Evolutionary conservation across 2,888 invertebrate species (phyloP).

Genomic region (Aspidiotus destructor): DNA sequence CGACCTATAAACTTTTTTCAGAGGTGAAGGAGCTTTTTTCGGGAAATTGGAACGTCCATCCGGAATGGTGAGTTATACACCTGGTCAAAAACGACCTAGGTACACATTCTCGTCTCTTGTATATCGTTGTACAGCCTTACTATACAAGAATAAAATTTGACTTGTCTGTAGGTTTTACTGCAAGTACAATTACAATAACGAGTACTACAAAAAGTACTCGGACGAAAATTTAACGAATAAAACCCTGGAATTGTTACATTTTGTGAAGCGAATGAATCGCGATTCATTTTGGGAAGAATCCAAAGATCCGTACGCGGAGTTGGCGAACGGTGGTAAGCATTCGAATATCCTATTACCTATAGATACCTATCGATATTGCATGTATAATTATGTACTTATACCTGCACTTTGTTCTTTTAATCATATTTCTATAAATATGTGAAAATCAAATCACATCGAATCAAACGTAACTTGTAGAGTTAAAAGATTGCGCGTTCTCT

Average conservation of each 20-base stretch:
- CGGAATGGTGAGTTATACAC: constrained; percentile 58
- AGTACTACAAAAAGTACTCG: constrained; percentile 3
- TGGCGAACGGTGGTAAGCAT: constrained; percentile 6
- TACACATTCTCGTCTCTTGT: too few relatives aligned
- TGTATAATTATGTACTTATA: too few relatives aligned
- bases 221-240: constrained; percentile 7
- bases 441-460: too few relatives aligned
- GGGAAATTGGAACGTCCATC: constrained; percentile 75
- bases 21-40: constrained; percentile 11
- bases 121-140: too few relatives aligned
- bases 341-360: too few relatives aligned
- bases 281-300: constrained; percentile 1
- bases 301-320: constrained; percentile 9
- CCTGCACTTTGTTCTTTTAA: too few relatives aligned
- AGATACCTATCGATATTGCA: too few relatives aligned
- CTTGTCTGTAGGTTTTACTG: constrained; percentile 27
- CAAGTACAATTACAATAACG: constrained; percentile 27
- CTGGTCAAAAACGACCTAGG: too few relatives aligned
- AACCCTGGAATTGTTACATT: constrained; percentile 24
- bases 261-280: constrained; percentile 12
- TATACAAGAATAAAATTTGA: too few relatives aligned
- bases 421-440: too few relatives aligned
- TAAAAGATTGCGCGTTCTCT: too few relatives aligned
- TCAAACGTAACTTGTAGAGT: too few relatives aligned
- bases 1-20: neutral